phyloP scores from a whole-genome alignment of 2,888 invertebrate species.

The Periphyllus acericola region DNA sequence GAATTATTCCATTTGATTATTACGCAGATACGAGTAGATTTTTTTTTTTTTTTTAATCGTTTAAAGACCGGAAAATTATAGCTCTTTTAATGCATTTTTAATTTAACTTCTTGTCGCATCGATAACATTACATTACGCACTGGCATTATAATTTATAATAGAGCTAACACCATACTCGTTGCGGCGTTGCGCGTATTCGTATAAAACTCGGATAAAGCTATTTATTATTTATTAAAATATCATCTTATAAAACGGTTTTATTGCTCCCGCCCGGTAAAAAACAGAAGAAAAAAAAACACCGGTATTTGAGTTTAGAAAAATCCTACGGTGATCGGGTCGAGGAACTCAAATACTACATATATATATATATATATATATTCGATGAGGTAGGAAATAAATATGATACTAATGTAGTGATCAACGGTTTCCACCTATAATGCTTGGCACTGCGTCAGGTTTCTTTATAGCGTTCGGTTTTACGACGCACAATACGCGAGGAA shows the following conservation, averaged over 20 bases:
- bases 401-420: slow-evolving; percentile 26
- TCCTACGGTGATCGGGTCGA: slow-evolving; percentile 34
- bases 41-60: neutral
- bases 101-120: neutral
- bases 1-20: neutral
- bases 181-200: neutral
- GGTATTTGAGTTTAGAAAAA: neutral
- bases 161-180: neutral
- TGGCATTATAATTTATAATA: slow-evolving; percentile 7
- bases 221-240: neutral
- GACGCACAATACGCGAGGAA: neutral
- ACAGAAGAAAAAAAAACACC: neutral
- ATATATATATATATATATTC: neutral
- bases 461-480: slow-evolving; percentile 36
- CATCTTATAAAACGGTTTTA: slow-evolving; percentile 5
- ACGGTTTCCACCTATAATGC: slow-evolving; percentile 2
- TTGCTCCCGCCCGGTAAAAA: neutral
- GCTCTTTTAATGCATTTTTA: neutral
- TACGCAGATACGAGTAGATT: neutral
- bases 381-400: neutral
- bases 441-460: slow-evolving; percentile 33
- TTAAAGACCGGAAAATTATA: neutral
- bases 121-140: neutral
- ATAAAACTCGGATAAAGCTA: neutral
- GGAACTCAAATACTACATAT: slow-evolving; percentile 11